phyloP scores from a whole-genome alignment of 2,797 vertebrate species.

The Myotis myotis region DNA sequence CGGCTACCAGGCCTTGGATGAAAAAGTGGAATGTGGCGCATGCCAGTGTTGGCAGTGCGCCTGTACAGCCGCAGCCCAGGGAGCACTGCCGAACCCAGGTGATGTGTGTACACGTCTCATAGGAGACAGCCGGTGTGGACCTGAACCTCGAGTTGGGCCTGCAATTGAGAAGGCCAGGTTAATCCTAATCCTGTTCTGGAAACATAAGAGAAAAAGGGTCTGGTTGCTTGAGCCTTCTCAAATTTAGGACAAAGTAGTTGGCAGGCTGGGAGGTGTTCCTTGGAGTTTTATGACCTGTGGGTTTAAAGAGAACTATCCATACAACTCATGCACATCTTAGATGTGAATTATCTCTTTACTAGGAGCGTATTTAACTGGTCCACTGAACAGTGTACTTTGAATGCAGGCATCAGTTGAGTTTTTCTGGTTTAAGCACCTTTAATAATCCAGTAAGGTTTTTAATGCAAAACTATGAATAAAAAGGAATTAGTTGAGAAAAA shows the following conservation, averaged over 20 bases:
- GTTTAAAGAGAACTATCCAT: background rate
- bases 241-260: background rate
- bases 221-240: background rate
- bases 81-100: fast-evolving
- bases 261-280: background rate
- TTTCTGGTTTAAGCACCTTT: background rate
- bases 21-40: background rate
- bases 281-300: background rate
- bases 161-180: background rate
- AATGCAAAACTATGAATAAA: background rate
- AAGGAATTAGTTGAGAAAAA: background rate
- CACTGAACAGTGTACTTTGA: background rate
- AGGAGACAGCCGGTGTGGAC: fast-evolving
- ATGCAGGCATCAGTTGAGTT: background rate
- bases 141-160: background rate
- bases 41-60: background rate
- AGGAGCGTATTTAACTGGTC: background rate
- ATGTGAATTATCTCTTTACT: background rate
- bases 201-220: background rate
- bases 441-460: background rate
- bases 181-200: background rate
- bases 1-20: background rate
- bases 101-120: fast-evolving
- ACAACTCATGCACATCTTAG: background rate
- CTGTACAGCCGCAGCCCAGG: background rate